Evolutionary conservation across 2,888 invertebrate genomes (phyloP).

Genomic region (Ophion ellenae): DNA sequence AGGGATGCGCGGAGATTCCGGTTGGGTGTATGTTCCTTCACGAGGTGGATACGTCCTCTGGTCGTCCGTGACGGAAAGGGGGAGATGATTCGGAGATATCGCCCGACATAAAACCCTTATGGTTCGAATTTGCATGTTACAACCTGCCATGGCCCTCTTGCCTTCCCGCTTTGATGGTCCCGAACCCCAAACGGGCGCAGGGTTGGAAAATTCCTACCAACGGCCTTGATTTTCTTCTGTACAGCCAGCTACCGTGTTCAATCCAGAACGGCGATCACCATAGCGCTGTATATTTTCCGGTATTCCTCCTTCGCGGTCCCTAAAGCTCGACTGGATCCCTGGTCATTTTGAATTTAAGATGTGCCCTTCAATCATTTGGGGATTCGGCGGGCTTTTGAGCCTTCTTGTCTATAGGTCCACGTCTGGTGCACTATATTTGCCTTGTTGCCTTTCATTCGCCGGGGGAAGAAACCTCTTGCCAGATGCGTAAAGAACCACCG

Average conservation of each 20-base stretch:
- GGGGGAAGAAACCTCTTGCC: too few species aligned
- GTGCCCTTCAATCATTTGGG: slow-evolving; percentile 79
- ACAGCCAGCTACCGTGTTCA: slow-evolving; percentile 23
- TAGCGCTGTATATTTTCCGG: background rate
- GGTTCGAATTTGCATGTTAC: slow-evolving; percentile 84
- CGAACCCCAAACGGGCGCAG: slow-evolving; percentile 23
- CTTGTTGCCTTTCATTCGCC: too few species aligned
- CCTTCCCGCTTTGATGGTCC: slow-evolving; percentile 62
- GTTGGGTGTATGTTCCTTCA: slow-evolving; percentile 47
- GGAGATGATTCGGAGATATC: slow-evolving; percentile 82
- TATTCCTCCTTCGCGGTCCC: slow-evolving; percentile 6
- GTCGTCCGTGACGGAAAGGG: slow-evolving; percentile 71
- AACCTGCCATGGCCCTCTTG: slow-evolving; percentile 73
- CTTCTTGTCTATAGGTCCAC: slow-evolving; percentile 75
- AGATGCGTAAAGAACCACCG: too few species aligned
- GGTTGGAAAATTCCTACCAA: slow-evolving; percentile 16
- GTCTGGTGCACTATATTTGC: slow-evolving; percentile 3
- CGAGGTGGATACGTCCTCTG: slow-evolving; percentile 56
- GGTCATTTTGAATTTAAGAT: slow-evolving; percentile 81
- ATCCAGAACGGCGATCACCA: background rate
- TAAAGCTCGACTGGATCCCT: slow-evolving; percentile 77
- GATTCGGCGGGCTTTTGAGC: slow-evolving; percentile 75
- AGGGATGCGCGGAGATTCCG: slow-evolving; percentile 48
- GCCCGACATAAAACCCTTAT: slow-evolving; percentile 83
- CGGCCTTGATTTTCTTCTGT: slow-evolving; percentile 24